Conservation (phyloP, 2,113 vertebrate species). For the Scomber japonicus region DNA sequence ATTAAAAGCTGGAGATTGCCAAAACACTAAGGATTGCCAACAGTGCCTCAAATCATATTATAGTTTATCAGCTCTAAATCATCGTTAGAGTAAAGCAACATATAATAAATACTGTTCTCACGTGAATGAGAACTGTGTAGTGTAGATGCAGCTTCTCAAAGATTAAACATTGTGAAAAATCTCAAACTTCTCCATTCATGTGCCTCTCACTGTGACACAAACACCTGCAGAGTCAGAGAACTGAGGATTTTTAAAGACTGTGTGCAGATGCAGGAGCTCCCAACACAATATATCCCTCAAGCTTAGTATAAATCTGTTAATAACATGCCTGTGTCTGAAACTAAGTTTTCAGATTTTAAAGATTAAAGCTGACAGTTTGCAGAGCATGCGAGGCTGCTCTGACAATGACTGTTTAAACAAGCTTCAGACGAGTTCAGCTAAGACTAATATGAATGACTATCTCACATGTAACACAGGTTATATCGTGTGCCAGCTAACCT, state of each 20-base stretch:
- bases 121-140: not conserved
- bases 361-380: constrained; percentile 70
- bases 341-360: constrained; percentile 61
- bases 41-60: constrained; percentile 27
- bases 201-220: constrained; percentile 1
- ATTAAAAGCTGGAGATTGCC: constrained; percentile 17
- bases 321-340: constrained; percentile 56
- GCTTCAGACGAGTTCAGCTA: constrained; percentile 38
- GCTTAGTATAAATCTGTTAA: constrained; percentile 73
- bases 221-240: constrained; percentile 45
- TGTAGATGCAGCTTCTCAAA: not conserved
- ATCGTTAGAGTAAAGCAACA: not conserved
- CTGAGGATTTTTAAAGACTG: constrained; percentile 36
- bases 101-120: not conserved
- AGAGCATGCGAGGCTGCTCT: constrained; percentile 14
- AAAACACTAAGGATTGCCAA: constrained; percentile 9
- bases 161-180: not conserved
- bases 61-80: constrained; percentile 26
- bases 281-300: constrained; percentile 53
- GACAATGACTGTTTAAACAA: constrained; percentile 71
- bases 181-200: not conserved
- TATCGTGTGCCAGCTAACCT: constrained; percentile 35
- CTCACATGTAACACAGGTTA: constrained; percentile 36
- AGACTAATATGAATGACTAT: constrained; percentile 64
- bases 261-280: constrained; percentile 38